phyloP scores from a whole-genome alignment of 1,140 invertebrate genomes.

The Cotesia vestalis region DNA sequence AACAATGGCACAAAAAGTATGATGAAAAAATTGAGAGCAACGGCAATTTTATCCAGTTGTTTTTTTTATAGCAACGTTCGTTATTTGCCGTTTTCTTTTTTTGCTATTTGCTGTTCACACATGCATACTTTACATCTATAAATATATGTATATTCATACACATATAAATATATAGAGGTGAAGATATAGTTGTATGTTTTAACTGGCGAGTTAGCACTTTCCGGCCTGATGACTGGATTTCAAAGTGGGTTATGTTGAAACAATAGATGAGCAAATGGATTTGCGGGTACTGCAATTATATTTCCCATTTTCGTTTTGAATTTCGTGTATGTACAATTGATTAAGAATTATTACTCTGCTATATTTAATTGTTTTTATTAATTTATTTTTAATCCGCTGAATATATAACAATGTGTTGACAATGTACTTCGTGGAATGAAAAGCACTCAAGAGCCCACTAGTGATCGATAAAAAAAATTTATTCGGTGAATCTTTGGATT shows the following conservation, averaged over 20 bases:
- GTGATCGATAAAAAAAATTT: too few relatives aligned
- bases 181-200: background rate
- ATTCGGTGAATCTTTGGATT: too few relatives aligned
- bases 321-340: background rate
- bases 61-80: slow-evolving; percentile 13
- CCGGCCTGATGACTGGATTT: slow-evolving; percentile 14
- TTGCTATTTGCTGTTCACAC: slow-evolving; percentile 2
- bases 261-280: slow-evolving; percentile 18
- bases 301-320: background rate
- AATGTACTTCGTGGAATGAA: too few relatives aligned
- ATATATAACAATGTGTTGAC: background rate
- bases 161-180: too few relatives aligned
- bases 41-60: slow-evolving; percentile 9
- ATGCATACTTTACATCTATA: slow-evolving; percentile 5
- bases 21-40: slow-evolving; percentile 11
- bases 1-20: background rate
- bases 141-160: background rate
- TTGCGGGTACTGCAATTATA: slow-evolving; percentile 3
- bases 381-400: background rate
- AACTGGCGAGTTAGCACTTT: slow-evolving; percentile 11
- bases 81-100: slow-evolving; percentile 12
- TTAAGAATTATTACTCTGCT: slow-evolving; percentile 4
- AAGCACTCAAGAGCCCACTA: too few relatives aligned
- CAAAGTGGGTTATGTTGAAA: slow-evolving; percentile 18
- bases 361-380: background rate